Evolutionary conservation across 2,797 vertebrate genomes (phyloP).

Genomic region (Coendou prehensilis): DNA sequence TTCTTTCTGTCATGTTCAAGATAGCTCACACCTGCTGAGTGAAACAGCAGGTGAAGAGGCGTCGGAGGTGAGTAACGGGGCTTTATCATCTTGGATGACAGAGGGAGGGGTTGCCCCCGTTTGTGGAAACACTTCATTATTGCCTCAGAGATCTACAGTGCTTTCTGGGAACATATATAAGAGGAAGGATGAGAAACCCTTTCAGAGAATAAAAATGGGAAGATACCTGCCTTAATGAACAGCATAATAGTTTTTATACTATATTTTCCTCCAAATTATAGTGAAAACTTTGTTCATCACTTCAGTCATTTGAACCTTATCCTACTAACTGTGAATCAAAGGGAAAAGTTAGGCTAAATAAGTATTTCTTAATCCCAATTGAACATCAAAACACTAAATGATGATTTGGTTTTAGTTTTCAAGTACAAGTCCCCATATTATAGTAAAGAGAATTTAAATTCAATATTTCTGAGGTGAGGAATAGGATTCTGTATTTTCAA

Average conservation of each 20-base stretch:
- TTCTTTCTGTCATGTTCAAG: neutral
- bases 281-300: neutral
- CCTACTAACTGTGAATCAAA: neutral
- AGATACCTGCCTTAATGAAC: neutral
- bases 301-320: neutral
- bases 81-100: neutral
- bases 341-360: neutral
- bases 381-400: neutral
- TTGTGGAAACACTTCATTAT: neutral
- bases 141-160: neutral
- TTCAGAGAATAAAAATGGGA: neutral
- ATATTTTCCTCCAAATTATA: neutral
- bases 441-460: neutral
- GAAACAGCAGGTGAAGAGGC: neutral
- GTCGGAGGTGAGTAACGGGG: slow-evolving; percentile 12
- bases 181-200: neutral
- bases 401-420: neutral
- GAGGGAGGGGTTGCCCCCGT: neutral
- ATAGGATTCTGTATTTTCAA: neutral
- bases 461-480: neutral
- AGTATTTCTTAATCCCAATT: neutral
- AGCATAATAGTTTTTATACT: neutral
- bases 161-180: neutral
- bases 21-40: neutral
- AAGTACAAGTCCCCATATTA: neutral